A percentile compares a stretch with the other conserved stretches of the same genome.
phyloP scores from a whole-genome alignment of 2,888 invertebrate species.

The Hyposoter dolosus region DNA sequence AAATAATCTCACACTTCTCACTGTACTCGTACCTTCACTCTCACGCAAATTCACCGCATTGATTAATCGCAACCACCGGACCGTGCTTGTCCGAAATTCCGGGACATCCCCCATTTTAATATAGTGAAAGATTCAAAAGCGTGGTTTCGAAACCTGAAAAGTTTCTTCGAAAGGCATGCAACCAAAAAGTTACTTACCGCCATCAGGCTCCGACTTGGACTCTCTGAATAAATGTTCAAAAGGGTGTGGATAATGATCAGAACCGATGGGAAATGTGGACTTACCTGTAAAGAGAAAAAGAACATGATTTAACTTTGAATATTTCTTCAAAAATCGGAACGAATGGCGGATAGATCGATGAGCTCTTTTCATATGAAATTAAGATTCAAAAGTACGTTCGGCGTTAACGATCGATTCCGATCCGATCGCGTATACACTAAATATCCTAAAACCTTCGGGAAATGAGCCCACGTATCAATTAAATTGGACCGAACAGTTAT shows the following conservation, averaged over 20 bases:
- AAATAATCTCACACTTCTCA: conserved; percentile 43
- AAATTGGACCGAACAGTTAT: neutral
- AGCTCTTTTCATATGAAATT: neutral
- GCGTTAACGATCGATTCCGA: neutral
- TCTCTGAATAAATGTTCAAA: neutral
- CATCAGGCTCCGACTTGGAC: neutral
- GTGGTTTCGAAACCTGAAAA: neutral
- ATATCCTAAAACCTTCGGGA: neutral
- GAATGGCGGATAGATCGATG: neutral
- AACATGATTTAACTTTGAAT: neutral
- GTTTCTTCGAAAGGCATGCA: neutral
- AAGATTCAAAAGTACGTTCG: neutral
- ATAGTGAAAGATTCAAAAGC: neutral
- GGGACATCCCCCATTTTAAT: neutral
- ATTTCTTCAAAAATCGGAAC: neutral
- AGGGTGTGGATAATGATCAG: neutral
- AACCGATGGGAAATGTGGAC: conserved; percentile 56
- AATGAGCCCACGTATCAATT: neutral
- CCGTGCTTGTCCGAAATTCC: neutral
- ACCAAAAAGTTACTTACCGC: conserved; percentile 8
- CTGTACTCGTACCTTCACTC: neutral
- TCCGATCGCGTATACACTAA: neutral
- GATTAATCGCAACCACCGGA: neutral
- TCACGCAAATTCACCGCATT: conserved; percentile 25
- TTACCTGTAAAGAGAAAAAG: conserved; percentile 76